Percentiles rank a stretch among this genome's conserved stretches.
phyloP scores from a whole-genome alignment of 2,113 vertebrate genomes.

The Chascanopsetta lugubris region DNA sequence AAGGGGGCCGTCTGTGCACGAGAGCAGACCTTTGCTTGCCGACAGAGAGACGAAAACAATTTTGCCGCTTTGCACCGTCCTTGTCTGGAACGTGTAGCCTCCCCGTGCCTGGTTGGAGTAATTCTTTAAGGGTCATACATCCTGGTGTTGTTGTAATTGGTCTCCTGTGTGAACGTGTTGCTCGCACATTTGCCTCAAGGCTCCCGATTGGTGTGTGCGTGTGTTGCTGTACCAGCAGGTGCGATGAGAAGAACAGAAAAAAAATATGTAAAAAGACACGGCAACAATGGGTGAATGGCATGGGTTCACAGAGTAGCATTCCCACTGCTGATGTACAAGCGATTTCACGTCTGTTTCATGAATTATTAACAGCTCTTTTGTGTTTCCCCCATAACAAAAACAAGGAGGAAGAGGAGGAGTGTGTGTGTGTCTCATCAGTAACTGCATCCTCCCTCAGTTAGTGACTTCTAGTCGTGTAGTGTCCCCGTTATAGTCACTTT shows the following conservation, averaged over 20 bases:
- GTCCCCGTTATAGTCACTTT: not conserved
- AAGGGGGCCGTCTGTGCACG: slow-evolving; percentile 2
- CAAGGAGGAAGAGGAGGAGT: slow-evolving; percentile 25
- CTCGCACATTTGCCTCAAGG: slow-evolving; percentile 62
- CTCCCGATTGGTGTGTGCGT: slow-evolving; percentile 44
- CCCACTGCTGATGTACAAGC: slow-evolving; percentile 63
- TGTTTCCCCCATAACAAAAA: slow-evolving; percentile 61
- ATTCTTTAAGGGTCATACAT: slow-evolving; percentile 65
- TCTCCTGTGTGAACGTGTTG: slow-evolving; percentile 65
- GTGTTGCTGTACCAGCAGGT: slow-evolving; percentile 59
- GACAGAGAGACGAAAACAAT: slow-evolving; percentile 17
- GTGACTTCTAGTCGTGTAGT: not conserved
- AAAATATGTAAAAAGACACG: slow-evolving; percentile 7
- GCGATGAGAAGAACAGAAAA: slow-evolving; percentile 29
- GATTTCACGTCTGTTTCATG: slow-evolving; percentile 66
- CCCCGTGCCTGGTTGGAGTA: slow-evolving; percentile 14
- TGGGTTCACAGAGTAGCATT: slow-evolving; percentile 58
- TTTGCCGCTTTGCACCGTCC: slow-evolving; percentile 20
- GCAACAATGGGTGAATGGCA: slow-evolving; percentile 57
- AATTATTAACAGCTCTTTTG: slow-evolving; percentile 75
- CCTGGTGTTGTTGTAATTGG: slow-evolving; percentile 70
- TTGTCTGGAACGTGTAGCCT: slow-evolving; percentile 16
- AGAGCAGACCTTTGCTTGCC: slow-evolving; percentile 13
- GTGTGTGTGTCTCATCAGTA: slow-evolving; percentile 11
- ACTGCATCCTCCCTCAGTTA: not conserved